A percentile compares a stretch with the other conserved stretches of the same genome.
phyloP scores from a whole-genome alignment of 2,888 invertebrate genomes.

The Drosophila macrothrix region DNA sequence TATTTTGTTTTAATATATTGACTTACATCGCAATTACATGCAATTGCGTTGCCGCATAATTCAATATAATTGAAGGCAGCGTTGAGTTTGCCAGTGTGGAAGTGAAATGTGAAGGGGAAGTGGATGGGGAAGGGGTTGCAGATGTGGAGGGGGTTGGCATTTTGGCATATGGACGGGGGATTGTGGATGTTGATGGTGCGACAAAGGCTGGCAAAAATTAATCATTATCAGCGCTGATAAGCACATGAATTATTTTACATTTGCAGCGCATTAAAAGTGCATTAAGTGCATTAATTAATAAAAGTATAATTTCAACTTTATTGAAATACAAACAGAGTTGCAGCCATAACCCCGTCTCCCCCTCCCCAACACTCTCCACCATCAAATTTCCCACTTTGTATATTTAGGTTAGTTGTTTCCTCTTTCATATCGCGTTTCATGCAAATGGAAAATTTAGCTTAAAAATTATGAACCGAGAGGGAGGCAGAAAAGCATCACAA shows the following conservation, averaged over 20 bases:
- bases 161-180: background rate
- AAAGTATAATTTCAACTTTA: slow-evolving; percentile 34
- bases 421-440: slow-evolving; percentile 63
- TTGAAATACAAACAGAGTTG: slow-evolving; percentile 13
- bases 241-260: slow-evolving; percentile 75
- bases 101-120: slow-evolving; percentile 19
- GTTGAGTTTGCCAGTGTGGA: slow-evolving; percentile 42
- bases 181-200: slow-evolving; percentile 19
- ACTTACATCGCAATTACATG: slow-evolving; percentile 52
- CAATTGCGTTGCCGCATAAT: slow-evolving; percentile 54
- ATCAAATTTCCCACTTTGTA: slow-evolving; percentile 4
- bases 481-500: slow-evolving; percentile 37
- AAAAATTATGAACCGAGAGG: slow-evolving; percentile 42
- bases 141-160: slow-evolving; percentile 6
- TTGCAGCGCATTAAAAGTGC: slow-evolving; percentile 73
- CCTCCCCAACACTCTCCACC: background rate
- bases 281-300: slow-evolving; percentile 75
- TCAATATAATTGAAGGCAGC: slow-evolving; percentile 65
- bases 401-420: slow-evolving; percentile 9
- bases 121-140: background rate
- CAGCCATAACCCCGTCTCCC: background rate
- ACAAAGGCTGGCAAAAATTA: slow-evolving; percentile 65
- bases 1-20: slow-evolving; percentile 11
- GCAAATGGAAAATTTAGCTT: slow-evolving; percentile 70
- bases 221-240: slow-evolving; percentile 76